Evolutionary conservation across 1,140 invertebrate genomes (phyloP), one percentile per base, ranked within the genome.

Genomic region (Gonatopus flavifemur): DNA sequence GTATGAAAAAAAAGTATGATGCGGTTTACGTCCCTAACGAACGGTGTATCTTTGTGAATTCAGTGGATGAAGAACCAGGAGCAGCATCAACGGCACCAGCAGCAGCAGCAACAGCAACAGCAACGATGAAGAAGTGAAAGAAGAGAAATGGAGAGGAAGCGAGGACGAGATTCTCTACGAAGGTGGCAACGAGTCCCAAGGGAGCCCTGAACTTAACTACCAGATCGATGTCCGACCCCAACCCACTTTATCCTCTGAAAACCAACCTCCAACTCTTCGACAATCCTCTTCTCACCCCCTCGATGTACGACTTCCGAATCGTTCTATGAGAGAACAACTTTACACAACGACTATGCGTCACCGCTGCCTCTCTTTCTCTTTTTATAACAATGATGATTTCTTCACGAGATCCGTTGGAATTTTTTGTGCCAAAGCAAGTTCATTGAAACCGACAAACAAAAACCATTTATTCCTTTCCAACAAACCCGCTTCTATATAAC

Each of bases 201-300:
- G 69, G 73, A 56, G 66, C 66, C 59, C 52, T 74, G 44, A 62
- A 69, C 66, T 72, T 74, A 74, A 76, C 73, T 70, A 64, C 66
- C 67, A 69, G 72, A 74, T 76, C 72, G 69, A 76, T 76, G 72
- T 72, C 62, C 62, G 43, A 68, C 66, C 64, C 62, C 51, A 44
- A 35, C 38, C 31, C 61, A 53, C 40, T 52, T 49, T 41, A 50
- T 59, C 48, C 51, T 35, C 46, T 21, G 38, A 42, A 51, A 62
- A 32, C n/a, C 49, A 52, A 47, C 53, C 53, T 42, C 51, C 10
- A 37, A 18, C 33, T 28, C 49, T 49, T 48, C 24, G 35, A 55
- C 39, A 42, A 49, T 28, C 9, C 16, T 35, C 25, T 43, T n/a
- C 25, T 39, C 36, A 28, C 19, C 20, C 21, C 18, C 30, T 21